These are phyloP conservation scores for Spilosoma lubricipeda DNA, from an alignment of 2,888 invertebrate species.

Conservation along the genomic window DNA sequence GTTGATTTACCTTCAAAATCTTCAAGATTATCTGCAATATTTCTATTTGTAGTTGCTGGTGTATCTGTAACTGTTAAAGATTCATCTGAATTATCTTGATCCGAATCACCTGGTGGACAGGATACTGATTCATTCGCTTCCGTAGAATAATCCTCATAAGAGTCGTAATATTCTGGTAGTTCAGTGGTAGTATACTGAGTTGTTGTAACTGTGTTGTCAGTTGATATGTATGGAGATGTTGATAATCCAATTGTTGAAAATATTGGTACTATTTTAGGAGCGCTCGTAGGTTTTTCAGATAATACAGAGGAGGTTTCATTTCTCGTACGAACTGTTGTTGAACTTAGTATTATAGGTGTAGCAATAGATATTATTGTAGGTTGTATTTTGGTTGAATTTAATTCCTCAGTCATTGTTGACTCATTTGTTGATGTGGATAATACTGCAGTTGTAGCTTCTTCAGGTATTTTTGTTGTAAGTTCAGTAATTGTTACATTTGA, in stretches of 20 bases:
- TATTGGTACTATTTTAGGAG: neutral
- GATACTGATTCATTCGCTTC: neutral
- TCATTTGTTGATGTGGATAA: neutral
- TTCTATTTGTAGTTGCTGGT: neutral
- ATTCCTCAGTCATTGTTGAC: neutral
- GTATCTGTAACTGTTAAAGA: neutral
- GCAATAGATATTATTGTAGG: neutral
- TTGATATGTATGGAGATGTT: neutral
- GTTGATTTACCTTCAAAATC: neutral
- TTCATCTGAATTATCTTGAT: slow-evolving; percentile 18
- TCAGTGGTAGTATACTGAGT: slow-evolving; percentile 7
- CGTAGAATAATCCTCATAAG: neutral
- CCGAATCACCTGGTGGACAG: slow-evolving; percentile 7
- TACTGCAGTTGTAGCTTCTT: neutral
- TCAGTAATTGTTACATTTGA: neutral
- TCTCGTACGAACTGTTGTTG: neutral
- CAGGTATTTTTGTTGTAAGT: slow-evolving; percentile 1
- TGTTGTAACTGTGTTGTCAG: slow-evolving; percentile 5
- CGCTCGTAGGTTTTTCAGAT: neutral
- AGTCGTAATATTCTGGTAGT: slow-evolving; percentile 18
- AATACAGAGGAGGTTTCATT: neutral
- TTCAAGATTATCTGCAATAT: neutral
- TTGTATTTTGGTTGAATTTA: neutral
- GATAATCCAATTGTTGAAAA: slow-evolving; percentile 5
- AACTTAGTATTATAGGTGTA: slow-evolving; percentile 7